These are phyloP conservation scores for Meteorus cinctellus DNA, from an alignment of 2,888 invertebrate species.

Conservation along the genomic window DNA sequence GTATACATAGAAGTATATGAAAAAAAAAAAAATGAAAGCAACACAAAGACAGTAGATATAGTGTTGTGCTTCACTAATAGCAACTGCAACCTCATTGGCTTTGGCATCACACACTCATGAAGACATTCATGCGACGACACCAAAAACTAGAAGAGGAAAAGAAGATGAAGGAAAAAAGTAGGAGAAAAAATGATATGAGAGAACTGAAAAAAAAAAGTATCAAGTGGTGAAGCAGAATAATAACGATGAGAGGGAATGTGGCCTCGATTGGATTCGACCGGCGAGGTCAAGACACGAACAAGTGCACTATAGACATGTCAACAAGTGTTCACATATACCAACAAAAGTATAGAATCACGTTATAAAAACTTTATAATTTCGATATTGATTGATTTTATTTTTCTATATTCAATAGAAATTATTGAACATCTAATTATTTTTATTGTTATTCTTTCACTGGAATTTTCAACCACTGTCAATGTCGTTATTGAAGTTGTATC, in stretches of 20 bases:
- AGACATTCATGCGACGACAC: not conserved
- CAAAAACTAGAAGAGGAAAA: not conserved
- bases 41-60: slow-evolving; percentile 47
- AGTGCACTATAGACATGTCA: not conserved
- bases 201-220: not conserved
- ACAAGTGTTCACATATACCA: not conserved
- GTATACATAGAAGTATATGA: not conserved
- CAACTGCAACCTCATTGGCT: not conserved
- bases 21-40: slow-evolving; percentile 50
- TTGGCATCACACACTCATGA: not conserved
- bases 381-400: too few relatives aligned
- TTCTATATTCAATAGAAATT: too few relatives aligned
- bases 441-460: too few relatives aligned
- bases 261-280: not conserved
- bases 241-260: not conserved
- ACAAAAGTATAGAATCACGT: too few relatives aligned
- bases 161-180: not conserved
- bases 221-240: not conserved
- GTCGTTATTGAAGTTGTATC: too few relatives aligned
- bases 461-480: too few relatives aligned
- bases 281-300: not conserved
- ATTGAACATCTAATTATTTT: too few relatives aligned
- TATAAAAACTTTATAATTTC: too few relatives aligned
- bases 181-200: not conserved
- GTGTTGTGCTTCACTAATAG: not conserved